phyloP scores from a whole-genome alignment of 2,888 invertebrate genomes.

The Campoplex capitator region DNA sequence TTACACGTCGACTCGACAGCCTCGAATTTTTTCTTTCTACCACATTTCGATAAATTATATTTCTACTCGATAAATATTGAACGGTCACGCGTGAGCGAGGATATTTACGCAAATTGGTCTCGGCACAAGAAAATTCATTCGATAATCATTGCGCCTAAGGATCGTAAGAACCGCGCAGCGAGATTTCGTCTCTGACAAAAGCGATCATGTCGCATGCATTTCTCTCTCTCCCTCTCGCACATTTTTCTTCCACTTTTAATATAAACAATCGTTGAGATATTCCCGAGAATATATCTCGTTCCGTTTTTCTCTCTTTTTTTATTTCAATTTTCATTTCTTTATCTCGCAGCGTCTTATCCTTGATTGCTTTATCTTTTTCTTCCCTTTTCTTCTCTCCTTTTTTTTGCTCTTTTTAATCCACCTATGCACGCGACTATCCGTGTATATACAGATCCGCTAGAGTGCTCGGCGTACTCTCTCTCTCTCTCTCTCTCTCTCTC shows the following conservation, averaged over 20 bases:
- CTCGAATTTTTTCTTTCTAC: not conserved
- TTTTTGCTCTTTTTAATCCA: conserved; percentile 33
- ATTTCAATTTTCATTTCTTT: conserved; percentile 8
- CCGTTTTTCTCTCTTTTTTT: conserved; percentile 1
- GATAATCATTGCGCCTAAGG: too few species aligned
- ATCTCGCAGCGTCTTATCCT: conserved; percentile 22
- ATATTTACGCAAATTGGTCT: not conserved
- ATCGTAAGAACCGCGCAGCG: not conserved
- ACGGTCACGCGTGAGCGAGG: not conserved
- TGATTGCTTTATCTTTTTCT: conserved; percentile 27
- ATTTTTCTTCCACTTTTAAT: conserved; percentile 1
- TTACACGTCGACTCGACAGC: not conserved
- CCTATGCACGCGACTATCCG: not conserved
- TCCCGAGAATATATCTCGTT: conserved; percentile 8
- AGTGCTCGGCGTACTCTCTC: conserved; percentile 37
- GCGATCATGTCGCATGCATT: not conserved
- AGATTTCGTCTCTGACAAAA: not conserved
- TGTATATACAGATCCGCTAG: conserved; percentile 12
- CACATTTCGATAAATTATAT: not conserved
- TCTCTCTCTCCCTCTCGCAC: not conserved
- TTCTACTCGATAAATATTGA: not conserved
- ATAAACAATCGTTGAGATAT: conserved; percentile 36
- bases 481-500: too few species aligned
- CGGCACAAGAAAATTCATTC: too few species aligned
- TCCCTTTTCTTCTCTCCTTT: not conserved